Evolutionary conservation across 2,113 vertebrate species (phyloP).

Genomic region (Chiloscyllium plagiosum): DNA sequence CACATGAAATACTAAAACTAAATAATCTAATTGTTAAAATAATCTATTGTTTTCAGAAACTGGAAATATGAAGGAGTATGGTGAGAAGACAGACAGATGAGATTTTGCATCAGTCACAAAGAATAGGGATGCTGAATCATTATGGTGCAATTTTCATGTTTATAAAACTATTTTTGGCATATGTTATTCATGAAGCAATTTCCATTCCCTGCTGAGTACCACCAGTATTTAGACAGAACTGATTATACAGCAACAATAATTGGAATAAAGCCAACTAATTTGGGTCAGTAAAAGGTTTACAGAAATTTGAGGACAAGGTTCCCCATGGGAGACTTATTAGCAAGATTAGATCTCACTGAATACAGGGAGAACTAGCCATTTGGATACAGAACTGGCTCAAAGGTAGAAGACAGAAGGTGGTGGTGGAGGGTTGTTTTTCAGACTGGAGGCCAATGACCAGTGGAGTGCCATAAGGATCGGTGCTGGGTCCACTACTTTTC

Average conservation of each 20-base stretch:
- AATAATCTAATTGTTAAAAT: background rate
- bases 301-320: background rate
- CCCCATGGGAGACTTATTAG: too few species aligned
- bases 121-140: background rate
- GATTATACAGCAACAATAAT: background rate
- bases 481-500: too few species aligned
- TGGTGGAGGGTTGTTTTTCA: too few species aligned
- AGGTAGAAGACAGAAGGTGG: too few species aligned
- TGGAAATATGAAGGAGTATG: background rate
- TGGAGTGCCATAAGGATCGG: too few species aligned
- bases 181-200: background rate
- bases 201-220: background rate
- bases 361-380: too few species aligned
- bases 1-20: too few species aligned
- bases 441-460: too few species aligned
- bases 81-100: background rate
- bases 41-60: background rate
- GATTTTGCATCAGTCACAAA: background rate
- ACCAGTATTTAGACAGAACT: background rate
- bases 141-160: background rate
- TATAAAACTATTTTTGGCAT: background rate
- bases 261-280: background rate
- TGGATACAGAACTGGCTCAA: too few species aligned
- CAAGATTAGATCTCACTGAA: too few species aligned
- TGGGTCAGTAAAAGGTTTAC: background rate